Conservation (phyloP, 2,888 invertebrate species). For the Apamea sordens region DNA sequence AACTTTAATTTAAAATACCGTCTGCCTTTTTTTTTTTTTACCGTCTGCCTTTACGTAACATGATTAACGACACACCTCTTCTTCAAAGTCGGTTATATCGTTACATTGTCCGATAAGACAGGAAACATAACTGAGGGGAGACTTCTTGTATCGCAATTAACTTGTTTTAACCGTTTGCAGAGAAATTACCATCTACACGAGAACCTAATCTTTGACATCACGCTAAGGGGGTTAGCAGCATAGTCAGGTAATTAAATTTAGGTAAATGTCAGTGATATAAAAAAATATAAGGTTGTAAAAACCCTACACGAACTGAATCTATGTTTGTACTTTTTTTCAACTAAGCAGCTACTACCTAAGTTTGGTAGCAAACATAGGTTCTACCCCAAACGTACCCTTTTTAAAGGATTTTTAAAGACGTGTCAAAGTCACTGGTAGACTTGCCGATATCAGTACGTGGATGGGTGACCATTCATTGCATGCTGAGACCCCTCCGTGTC, state of each 20-base stretch:
- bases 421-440: neutral
- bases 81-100: constrained; percentile 41
- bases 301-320: neutral
- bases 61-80: constrained; percentile 13
- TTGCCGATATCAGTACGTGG: neutral
- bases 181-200: constrained; percentile 22
- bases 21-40: neutral
- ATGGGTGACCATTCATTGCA: neutral
- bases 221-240: constrained; percentile 12
- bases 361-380: neutral
- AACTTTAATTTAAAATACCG: neutral
- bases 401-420: neutral
- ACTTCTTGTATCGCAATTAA: constrained; percentile 29
- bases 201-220: constrained; percentile 36
- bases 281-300: neutral
- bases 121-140: constrained; percentile 43
- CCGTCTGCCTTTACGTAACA: neutral
- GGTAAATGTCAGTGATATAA: constrained; percentile 12
- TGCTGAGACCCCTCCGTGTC: neutral
- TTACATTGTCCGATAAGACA: constrained; percentile 32
- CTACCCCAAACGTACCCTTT: neutral
- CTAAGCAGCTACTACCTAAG: neutral
- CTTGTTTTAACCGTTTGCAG: constrained; percentile 25
- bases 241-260: neutral
- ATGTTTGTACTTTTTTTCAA: neutral